Evolutionary conservation across 2,888 invertebrate species (phyloP), one percentile per base, ranked within the genome.

Genomic region (Dolomedes plantarius): DNA sequence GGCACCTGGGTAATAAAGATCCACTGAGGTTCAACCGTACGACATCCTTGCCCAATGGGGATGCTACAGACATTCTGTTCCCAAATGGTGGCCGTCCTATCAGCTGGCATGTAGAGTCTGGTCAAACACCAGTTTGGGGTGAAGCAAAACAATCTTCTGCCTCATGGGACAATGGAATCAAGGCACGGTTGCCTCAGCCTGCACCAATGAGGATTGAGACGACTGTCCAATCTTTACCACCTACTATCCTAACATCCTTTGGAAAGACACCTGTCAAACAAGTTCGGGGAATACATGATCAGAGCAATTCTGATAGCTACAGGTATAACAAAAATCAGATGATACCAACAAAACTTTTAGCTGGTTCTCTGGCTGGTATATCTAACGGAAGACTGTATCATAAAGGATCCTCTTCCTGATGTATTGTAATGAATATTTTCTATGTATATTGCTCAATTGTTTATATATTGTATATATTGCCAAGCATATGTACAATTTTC

Each of bases 31-130:
- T 87, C 76, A 82, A 67, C 29, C 68, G 87, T 27, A 75, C 78
- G 23, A 88, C 76, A 5, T 81, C 82, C 9, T 65, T 82, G 1
- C 81, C 77, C 36, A 69, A 85, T 56, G 75, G 81, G 2, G 78
- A 80, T 36, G 65, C 65, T 9, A 9, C 62, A 1, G 87, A 87
- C n/a, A 56, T 56, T 11, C 19, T 65, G 0, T 23, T 86, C n/a
- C 65, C 76, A n/a, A 77, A 81, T n/a, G 50, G 31, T 36, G 81
- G 77, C 27, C 74, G 88, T 11, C 88, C 88, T 6, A 82, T 85
- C 32, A 88, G 88, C 69, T 88, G 88, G 88, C 88, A 88, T 65
- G 64, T 88, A 13, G 88, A 88, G 16, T 79, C 87, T 13, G 50
- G 65, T 11, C 77, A 78, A 13, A 62, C 68, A 1, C 69, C 86